These are phyloP conservation scores for Haliclona indistincta DNA, from an alignment of 37 sponge, comb jelly and placozoan species.

Conservation along the genomic window DNA sequence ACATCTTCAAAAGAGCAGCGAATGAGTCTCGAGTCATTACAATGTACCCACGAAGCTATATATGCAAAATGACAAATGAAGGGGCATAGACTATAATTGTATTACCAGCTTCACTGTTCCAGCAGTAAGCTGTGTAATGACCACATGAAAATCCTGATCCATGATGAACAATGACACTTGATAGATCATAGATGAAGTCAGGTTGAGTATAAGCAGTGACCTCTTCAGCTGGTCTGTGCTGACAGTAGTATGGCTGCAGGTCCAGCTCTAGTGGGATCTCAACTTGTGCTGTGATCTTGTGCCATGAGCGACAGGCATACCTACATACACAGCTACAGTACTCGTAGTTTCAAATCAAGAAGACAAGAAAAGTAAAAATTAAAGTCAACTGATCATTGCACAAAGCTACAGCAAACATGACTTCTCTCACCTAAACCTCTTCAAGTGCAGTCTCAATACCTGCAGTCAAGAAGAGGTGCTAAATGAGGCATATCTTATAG, in stretches of 20 bases:
- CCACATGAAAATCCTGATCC: constrained; percentile 65
- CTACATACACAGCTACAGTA: constrained; percentile 3
- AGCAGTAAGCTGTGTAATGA: constrained; percentile 75
- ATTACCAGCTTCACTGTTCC: constrained; percentile 54
- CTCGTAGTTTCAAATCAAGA: background rate
- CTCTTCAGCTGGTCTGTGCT: background rate
- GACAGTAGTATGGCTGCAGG: constrained; percentile 49
- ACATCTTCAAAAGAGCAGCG: constrained; percentile 56
- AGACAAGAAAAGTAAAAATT: no score
- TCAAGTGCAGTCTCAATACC: constrained; percentile 77
- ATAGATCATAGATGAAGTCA: constrained; percentile 51
- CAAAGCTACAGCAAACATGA: background rate
- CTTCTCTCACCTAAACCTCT: constrained; percentile 67
- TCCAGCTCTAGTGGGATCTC: constrained; percentile 54
- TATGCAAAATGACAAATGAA: background rate
- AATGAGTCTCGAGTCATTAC: constrained; percentile 65
- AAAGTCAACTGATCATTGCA: no score
- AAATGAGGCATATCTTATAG: background rate
- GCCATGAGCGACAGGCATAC: constrained; percentile 30
- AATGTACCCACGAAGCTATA: constrained; percentile 76
- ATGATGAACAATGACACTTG: constrained; percentile 78
- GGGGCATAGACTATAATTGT: background rate
- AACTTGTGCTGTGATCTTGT: constrained; percentile 71
- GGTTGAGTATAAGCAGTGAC: background rate
- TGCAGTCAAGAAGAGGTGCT: constrained; percentile 3